Evolutionary conservation across 2,888 invertebrate species (phyloP).

Genomic region (Pseudoips prasinana): DNA sequence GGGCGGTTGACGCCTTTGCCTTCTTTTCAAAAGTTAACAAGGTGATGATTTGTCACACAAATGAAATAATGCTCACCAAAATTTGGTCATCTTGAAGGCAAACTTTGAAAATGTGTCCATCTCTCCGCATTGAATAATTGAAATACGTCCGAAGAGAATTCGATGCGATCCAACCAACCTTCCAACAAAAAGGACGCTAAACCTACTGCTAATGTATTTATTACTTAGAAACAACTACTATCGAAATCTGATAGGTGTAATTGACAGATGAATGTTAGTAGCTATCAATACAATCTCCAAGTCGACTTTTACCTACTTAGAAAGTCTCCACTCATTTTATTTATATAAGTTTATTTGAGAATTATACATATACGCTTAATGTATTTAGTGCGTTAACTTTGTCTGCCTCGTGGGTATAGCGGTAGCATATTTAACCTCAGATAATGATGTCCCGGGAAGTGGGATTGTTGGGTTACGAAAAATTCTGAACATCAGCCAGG

Average conservation of each 20-base stretch:
- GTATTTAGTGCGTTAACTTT: too few species aligned
- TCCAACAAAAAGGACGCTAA: conserved; percentile 27
- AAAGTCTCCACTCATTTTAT: too few species aligned
- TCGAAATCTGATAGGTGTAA: conserved; percentile 40
- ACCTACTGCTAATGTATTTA: conserved; percentile 40
- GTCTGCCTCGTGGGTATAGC: too few species aligned
- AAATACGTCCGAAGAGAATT: conserved; percentile 33
- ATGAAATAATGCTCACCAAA: conserved; percentile 9
- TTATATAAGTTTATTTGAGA: too few species aligned
- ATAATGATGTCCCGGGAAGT: too few species aligned
- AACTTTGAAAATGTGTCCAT: conserved; percentile 44
- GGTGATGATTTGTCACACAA: conserved; percentile 2
- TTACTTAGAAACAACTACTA: conserved; percentile 36
- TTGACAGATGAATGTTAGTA: conserved; percentile 41
- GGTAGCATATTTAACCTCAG: too few species aligned
- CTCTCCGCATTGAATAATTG: conserved; percentile 42
- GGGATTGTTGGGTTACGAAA: too few species aligned
- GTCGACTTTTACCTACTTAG: neutral
- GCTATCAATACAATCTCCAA: conserved; percentile 11
- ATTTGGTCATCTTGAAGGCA: conserved; percentile 19
- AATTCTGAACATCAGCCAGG: too few species aligned
- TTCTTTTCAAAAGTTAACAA: too few species aligned
- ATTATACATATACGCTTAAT: too few species aligned
- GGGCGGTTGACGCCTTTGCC: too few species aligned
- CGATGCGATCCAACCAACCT: conserved; percentile 29